Percentiles rank a stretch among this genome's conserved stretches.
phyloP scores from a whole-genome alignment of 1,140 invertebrate species.

The Bilobella aurantiaca region DNA sequence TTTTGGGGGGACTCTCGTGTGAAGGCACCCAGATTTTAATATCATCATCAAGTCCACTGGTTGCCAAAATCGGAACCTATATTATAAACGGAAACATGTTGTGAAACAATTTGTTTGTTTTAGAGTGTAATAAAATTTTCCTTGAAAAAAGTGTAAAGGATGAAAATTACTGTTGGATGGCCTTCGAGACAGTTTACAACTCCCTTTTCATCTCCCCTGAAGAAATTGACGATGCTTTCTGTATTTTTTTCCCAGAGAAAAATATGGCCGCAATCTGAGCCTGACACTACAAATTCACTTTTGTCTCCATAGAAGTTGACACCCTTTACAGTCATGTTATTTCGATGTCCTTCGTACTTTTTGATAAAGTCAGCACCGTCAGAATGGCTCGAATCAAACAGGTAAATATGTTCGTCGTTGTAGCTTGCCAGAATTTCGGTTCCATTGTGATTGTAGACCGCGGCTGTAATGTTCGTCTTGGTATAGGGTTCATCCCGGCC shows the following conservation, averaged over 20 bases:
- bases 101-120: neutral
- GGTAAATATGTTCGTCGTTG: constrained; percentile 86
- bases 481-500: constrained; percentile 27
- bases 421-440: constrained; percentile 82
- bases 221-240: constrained; percentile 76
- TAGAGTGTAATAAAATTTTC: too few relatives aligned
- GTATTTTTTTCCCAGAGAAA: constrained; percentile 88
- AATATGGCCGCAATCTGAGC: constrained; percentile 89
- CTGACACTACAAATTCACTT: constrained; percentile 82
- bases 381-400: constrained; percentile 61
- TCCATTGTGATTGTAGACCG: constrained; percentile 83
- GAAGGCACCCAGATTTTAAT: constrained; percentile 88
- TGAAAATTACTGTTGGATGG: constrained; percentile 57
- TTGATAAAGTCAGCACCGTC: constrained; percentile 54
- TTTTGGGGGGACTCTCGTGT: constrained; percentile 46
- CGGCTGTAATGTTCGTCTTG: constrained; percentile 62
- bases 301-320: constrained; percentile 86
- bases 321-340: constrained; percentile 75
- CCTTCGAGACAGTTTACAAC: constrained; percentile 87
- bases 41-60: constrained; percentile 79
- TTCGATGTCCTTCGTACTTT: constrained; percentile 66
- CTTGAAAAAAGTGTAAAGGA: too few relatives aligned
- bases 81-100: neutral
- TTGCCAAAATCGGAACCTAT: constrained; percentile 66
- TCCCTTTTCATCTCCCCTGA: constrained; percentile 71